phyloP scores from a whole-genome alignment of 2,888 invertebrate species.

The Volucella inflata region DNA sequence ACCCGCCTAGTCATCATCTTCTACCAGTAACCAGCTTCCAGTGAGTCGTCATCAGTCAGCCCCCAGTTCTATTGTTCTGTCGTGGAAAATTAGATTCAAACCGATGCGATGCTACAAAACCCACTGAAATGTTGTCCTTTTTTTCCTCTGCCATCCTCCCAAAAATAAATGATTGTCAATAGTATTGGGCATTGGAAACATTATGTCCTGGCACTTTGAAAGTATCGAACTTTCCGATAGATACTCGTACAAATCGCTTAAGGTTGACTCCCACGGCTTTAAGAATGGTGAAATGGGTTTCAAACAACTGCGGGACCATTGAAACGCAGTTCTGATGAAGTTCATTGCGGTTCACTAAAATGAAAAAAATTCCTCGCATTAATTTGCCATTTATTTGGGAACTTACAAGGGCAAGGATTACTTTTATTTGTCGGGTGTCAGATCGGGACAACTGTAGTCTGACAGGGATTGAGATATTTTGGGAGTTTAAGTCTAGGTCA shows the following conservation, averaged over 20 bases:
- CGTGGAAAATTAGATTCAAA: slow-evolving; percentile 52
- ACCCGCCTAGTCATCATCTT: slow-evolving; percentile 52
- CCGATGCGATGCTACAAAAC: background rate
- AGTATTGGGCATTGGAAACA: slow-evolving; percentile 40
- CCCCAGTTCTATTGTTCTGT: slow-evolving; percentile 43
- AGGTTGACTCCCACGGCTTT: background rate
- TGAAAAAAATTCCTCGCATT: slow-evolving; percentile 35
- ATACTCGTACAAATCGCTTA: slow-evolving; percentile 49
- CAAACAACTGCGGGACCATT: background rate
- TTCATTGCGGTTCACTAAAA: slow-evolving; percentile 42
- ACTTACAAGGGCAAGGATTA: slow-evolving; percentile 30
- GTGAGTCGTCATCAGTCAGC: background rate
- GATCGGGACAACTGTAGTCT: background rate
- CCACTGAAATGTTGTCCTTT: slow-evolving; percentile 20
- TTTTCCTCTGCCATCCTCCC: slow-evolving; percentile 13
- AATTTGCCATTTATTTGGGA: slow-evolving; percentile 48
- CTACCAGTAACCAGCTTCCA: background rate
- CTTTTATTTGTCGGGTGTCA: too few relatives aligned
- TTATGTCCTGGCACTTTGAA: slow-evolving; percentile 17
- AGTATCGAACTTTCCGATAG: slow-evolving; percentile 29
- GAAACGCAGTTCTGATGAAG: slow-evolving; percentile 24
- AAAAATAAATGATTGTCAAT: slow-evolving; percentile 40
- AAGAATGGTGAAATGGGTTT: background rate
- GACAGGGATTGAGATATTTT: background rate
- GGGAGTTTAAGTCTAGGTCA: slow-evolving; percentile 12